Evolutionary conservation across 2,888 invertebrate genomes (phyloP).

Genomic region (Sarcophaga rosellei): DNA sequence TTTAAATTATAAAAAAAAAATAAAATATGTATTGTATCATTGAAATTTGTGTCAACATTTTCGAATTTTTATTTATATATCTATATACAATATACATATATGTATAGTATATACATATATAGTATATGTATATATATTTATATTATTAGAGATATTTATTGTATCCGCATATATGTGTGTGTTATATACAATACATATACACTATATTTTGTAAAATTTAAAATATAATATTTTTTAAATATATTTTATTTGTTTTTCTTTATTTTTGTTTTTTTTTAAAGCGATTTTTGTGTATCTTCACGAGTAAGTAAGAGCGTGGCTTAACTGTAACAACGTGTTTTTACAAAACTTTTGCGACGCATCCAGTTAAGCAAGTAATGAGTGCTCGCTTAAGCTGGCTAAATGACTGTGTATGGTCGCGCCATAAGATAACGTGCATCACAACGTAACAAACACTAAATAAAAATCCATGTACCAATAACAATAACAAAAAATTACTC

Average conservation of each 20-base stretch:
- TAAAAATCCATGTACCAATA: conserved; percentile 43
- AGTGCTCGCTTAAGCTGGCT: conserved; percentile 61
- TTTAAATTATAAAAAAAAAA: background rate
- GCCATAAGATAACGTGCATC: conserved; percentile 60
- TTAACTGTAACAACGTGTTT: conserved; percentile 63
- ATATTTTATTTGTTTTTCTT: too few relatives aligned
- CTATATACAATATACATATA: too few relatives aligned
- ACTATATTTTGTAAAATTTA: too few relatives aligned
- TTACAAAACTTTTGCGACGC: conserved; percentile 61
- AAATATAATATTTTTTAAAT: too few relatives aligned
- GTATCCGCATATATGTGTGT: background rate
- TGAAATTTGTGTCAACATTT: background rate
- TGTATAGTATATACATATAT: too few relatives aligned
- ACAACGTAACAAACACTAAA: conserved; percentile 54
- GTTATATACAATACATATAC: background rate
- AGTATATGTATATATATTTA: too few relatives aligned
- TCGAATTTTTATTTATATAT: too few relatives aligned
- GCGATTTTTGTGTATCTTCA: conserved; percentile 31
- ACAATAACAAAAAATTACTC: conserved; percentile 51
- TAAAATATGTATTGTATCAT: background rate
- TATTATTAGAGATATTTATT: too few relatives aligned
- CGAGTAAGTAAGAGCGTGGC: conserved; percentile 54
- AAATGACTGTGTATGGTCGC: conserved; percentile 57
- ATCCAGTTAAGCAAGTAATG: conserved; percentile 60
- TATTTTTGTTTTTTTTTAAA: background rate